A percentile compares a stretch with the other conserved stretches of the same genome.
These are phyloP conservation scores for Cyprinodon brontotheroides DNA, from an alignment of 2,113 vertebrate genomes.

Conservation along the genomic window DNA sequence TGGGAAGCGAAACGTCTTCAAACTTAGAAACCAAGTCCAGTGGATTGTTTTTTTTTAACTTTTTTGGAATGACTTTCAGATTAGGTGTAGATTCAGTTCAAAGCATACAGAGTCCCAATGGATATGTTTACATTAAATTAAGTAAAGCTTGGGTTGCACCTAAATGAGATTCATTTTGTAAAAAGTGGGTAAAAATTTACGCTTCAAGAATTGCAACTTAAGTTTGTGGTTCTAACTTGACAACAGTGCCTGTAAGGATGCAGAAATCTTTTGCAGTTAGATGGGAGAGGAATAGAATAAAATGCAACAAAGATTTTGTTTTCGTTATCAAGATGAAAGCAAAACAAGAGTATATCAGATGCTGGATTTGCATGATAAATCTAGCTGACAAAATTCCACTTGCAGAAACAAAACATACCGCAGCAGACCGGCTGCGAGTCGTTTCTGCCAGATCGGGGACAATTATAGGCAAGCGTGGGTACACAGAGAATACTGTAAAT, in stretches of 20 bases:
- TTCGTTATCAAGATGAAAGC: conserved; percentile 8
- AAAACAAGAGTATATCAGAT: not conserved
- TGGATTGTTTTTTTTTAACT: too few relatives aligned
- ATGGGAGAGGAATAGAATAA: not conserved
- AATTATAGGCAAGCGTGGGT: conserved; percentile 55
- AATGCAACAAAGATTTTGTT: not conserved
- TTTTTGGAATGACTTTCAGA: too few relatives aligned
- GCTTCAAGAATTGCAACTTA: too few relatives aligned
- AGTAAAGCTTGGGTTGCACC: not conserved
- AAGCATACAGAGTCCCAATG: too few relatives aligned
- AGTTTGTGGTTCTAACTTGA: not conserved
- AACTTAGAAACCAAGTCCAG: too few relatives aligned
- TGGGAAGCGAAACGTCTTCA: too few relatives aligned
- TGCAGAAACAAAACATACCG: not conserved
- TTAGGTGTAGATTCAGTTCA: too few relatives aligned
- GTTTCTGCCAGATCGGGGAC: conserved; percentile 33
- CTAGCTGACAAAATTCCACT: not conserved
- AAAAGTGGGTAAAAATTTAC: not conserved
- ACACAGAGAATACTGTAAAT: conserved; percentile 53
- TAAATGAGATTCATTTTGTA: too few relatives aligned
- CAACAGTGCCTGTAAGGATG: too few relatives aligned
- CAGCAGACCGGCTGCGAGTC: conserved; percentile 27
- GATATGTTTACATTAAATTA: not conserved
- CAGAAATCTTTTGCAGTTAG: not conserved
- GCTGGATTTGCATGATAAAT: not conserved